Percentiles rank a stretch among this genome's conserved stretches.
Evolutionary conservation across 2,888 invertebrate species (phyloP).

Genomic region (Luperina nickerlii): DNA sequence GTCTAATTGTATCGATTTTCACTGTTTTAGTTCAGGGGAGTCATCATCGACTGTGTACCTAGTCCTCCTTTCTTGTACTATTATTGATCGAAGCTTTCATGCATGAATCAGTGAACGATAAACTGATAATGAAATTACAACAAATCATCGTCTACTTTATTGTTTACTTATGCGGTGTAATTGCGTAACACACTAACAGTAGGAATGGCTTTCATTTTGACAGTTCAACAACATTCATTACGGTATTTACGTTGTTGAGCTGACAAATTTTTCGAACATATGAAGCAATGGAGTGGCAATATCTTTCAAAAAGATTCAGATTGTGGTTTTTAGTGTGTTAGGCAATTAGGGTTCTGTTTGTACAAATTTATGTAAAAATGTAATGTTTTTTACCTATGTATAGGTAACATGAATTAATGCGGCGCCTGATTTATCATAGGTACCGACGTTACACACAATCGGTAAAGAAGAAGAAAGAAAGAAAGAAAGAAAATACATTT

Average conservation of each 20-base stretch:
- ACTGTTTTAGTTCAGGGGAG: constrained; percentile 5
- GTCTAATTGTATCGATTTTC: constrained; percentile 30
- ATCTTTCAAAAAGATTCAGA: not conserved
- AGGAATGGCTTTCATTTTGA: not conserved
- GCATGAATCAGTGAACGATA: constrained; percentile 22
- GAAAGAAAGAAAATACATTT: no score
- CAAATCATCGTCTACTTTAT: not conserved
- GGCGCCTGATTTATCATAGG: constrained; percentile 35
- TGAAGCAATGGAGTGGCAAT: not conserved
- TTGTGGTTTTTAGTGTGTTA: not conserved
- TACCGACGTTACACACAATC: constrained; percentile 15
- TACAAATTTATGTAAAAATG: not conserved
- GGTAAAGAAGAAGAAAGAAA: no score
- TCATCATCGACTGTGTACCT: not conserved
- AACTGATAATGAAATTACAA: constrained; percentile 20
- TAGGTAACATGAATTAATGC: constrained; percentile 16
- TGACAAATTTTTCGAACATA: not conserved
- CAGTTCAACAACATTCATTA: not conserved
- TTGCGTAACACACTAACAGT: not conserved
- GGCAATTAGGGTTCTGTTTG: not conserved
- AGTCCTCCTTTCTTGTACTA: not conserved
- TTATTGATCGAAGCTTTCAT: not conserved
- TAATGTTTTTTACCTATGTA: constrained; percentile 7
- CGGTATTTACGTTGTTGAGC: not conserved
- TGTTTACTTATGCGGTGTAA: not conserved